Conservation (phyloP, 2,113 vertebrate genomes). For the Tauraco erythrolophus region DNA sequence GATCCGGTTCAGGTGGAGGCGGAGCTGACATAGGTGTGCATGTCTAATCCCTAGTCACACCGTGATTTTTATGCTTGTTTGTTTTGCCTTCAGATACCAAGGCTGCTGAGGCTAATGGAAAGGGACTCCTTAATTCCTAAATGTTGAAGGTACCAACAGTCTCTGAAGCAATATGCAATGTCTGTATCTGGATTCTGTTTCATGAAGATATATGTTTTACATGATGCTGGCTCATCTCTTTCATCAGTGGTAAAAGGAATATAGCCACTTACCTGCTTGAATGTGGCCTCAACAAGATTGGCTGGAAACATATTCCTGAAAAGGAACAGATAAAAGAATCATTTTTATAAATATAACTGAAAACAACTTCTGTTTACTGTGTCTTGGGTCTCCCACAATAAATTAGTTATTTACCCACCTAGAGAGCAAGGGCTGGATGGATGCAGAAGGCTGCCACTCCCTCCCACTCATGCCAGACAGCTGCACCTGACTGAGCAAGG, state of each 20-base stretch:
- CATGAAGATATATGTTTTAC: neutral
- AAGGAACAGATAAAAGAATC: conserved; percentile 61
- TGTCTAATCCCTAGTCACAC: neutral
- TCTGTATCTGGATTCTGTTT: neutral
- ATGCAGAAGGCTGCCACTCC: neutral
- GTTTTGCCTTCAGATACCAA: neutral
- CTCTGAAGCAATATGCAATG: neutral
- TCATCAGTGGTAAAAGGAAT: neutral
- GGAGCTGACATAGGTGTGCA: neutral
- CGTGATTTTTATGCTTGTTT: neutral
- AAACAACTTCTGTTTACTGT: neutral
- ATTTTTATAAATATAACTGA: neutral
- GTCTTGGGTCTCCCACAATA: neutral
- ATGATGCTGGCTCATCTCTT: neutral
- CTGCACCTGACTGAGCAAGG: neutral
- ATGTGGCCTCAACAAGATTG: conserved; percentile 96
- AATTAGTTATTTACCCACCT: neutral
- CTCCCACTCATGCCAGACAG: neutral
- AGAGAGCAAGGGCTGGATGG: neutral
- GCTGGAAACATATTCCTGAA: conserved; percentile 98
- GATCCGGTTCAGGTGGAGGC: neutral
- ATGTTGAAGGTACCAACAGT: neutral
- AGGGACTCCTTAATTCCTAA: neutral
- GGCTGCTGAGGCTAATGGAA: neutral
- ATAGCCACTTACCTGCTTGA: conserved; percentile 89